Base-by-base conservation (phyloP, 2,797 vertebrate genomes). In the Danio tinwini region DNA sequence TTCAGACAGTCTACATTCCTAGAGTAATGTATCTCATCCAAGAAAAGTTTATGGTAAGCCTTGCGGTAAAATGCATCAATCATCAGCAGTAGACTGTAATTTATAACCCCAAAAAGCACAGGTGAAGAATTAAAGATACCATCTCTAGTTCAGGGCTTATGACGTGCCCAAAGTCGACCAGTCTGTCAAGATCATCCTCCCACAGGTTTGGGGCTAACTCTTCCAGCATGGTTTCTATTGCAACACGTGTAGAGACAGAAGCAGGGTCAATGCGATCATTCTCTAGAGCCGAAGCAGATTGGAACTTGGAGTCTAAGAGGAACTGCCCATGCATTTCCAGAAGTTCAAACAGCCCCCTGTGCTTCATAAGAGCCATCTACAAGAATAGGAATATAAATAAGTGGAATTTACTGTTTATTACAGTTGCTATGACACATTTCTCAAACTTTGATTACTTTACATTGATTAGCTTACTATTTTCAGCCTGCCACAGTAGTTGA, bases 311-410 rank as follows among this genome's bases (percentile, higher is more conserved):
- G 76, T 96, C 94, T 73, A 96, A 81, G 40, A 95, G 88, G 75
- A 92, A 86, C 71, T 82, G 88, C 5, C 94, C 94, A 0, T 94
- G 91, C 11, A 78, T 87, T 83, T 94, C 94, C 29, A 96, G 90
- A 63, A 95, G 82, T 76, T 95, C 92, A 86, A 95, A 95, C n/a
- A 96, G 87, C 29, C 90, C 94, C 82, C 81, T 91, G 88, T 95
- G 94, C 85, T 96, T 96, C 94, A 95, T 95, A 76, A 95, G 89
- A 61, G 94, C 95, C 95, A 96, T 96, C 95, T 95, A 72, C 6
- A 77, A 59, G 40, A 52, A 29, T 13, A 52, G 52, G 17, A 76
- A 69, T 10, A 61, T 17, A 40, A 37, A 10, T 61, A 14, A 7
- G 39, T 39, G 7, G 0, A 61, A 39, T 4, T 37, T 3, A 7